Percentiles rank a stretch among this genome's conserved stretches.
Conservation (phyloP, 2,888 invertebrate species). For the Elgonia sp. region DNA sequence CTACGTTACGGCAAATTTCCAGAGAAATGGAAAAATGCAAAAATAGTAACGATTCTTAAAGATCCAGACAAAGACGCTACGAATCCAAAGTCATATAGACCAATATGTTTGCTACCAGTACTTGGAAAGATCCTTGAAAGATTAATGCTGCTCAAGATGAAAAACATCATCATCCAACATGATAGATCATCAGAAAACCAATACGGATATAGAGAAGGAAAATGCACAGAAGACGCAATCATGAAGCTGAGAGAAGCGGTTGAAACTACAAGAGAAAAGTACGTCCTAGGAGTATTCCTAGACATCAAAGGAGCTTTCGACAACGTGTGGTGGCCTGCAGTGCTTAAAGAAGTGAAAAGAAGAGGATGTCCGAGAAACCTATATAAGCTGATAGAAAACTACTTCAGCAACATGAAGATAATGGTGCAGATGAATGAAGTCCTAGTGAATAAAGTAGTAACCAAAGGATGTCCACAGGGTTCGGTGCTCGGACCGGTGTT, state of each 20-base stretch:
- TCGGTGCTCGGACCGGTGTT: constrained; percentile 39
- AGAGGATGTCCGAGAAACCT: constrained; percentile 46
- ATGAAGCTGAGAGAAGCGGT: too few relatives aligned
- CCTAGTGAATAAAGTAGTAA: background rate
- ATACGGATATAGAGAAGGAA: too few relatives aligned
- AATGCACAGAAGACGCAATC: too few relatives aligned
- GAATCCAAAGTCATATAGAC: constrained; percentile 58
- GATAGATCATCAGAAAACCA: too few relatives aligned
- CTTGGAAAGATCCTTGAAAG: constrained; percentile 60
- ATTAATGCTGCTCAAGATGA: background rate
- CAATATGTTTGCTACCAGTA: constrained; percentile 64
- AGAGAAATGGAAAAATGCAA: constrained; percentile 37
- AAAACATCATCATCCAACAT: background rate
- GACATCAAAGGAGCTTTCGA: constrained; percentile 59
- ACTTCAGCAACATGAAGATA: constrained; percentile 37
- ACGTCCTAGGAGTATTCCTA: too few relatives aligned
- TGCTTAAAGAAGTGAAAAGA: constrained; percentile 20
- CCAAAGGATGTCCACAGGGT: constrained; percentile 53
- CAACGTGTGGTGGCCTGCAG: constrained; percentile 50
- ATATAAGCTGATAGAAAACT: constrained; percentile 13
- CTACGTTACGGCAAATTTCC: constrained; percentile 47
- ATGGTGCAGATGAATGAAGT: background rate
- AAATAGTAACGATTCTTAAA: constrained; percentile 39
- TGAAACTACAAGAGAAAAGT: too few relatives aligned
- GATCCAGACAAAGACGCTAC: constrained; percentile 34